A percentile compares a stretch with the other conserved stretches of the same genome.
phyloP scores from a whole-genome alignment of 2,113 vertebrate species.

The Gnathonemus echidnorhynchus region DNA sequence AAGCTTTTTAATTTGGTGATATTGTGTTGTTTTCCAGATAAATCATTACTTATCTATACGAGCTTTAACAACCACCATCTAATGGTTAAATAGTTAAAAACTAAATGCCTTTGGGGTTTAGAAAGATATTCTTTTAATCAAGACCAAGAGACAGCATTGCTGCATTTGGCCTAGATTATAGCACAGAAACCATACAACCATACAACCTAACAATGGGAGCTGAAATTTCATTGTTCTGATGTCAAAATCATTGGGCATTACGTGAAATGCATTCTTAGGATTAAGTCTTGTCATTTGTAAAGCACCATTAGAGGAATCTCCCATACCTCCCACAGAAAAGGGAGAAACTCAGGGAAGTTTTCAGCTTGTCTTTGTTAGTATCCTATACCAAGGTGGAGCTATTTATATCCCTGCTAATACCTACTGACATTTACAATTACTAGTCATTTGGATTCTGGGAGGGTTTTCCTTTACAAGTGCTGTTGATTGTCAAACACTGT shows the following conservation, averaged over 20 bases:
- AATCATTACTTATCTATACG: neutral
- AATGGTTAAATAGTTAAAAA: neutral
- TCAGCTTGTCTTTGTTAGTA: conserved; percentile 34
- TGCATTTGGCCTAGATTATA: neutral
- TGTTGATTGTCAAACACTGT: conserved; percentile 69
- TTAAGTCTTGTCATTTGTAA: conserved; percentile 40
- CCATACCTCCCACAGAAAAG: conserved; percentile 10
- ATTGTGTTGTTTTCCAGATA: neutral
- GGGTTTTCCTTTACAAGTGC: conserved; percentile 55
- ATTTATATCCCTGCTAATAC: conserved; percentile 65
- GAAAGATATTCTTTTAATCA: neutral
- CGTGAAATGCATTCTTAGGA: conserved; percentile 34
- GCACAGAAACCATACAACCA: neutral
- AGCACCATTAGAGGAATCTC: conserved; percentile 23
- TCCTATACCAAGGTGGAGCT: conserved; percentile 45
- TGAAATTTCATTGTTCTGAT: neutral
- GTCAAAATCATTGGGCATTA: conserved; percentile 33
- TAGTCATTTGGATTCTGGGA: conserved; percentile 58
- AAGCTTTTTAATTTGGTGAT: neutral
- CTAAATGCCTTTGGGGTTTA: neutral
- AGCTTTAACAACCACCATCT: neutral
- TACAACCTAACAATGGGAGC: neutral
- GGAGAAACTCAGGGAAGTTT: conserved; percentile 23
- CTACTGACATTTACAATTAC: conserved; percentile 70
- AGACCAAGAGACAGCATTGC: neutral